Percentiles rank a stretch among this genome's conserved stretches.
phyloP scores from a whole-genome alignment of 2,113 vertebrate species.

The Coracopsis vasa region DNA sequence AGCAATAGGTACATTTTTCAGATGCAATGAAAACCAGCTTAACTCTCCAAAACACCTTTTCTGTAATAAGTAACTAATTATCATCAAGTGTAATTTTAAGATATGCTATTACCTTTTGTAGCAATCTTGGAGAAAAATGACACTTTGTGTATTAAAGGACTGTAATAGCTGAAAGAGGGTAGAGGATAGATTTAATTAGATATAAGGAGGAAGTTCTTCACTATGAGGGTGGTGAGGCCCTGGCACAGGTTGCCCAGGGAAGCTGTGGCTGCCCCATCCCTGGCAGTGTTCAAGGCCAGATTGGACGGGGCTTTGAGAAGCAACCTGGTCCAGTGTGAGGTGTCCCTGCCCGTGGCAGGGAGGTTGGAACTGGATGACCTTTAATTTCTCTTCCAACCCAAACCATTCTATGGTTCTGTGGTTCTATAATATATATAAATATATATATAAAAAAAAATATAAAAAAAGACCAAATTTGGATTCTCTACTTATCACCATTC shows the following conservation, averaged over 20 bases:
- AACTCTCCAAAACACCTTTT: not conserved
- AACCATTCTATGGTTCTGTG: not conserved
- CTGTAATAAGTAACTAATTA: not conserved
- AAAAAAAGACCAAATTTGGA: not conserved
- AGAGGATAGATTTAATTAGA: not conserved
- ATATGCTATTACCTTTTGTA: not conserved
- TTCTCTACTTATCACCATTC: not conserved
- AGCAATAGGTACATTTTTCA: not conserved
- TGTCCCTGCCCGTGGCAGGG: not conserved
- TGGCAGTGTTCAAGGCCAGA: not conserved
- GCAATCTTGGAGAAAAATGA: rapidly evolving
- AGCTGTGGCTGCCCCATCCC: not conserved
- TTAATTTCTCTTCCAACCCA: not conserved
- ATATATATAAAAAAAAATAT: not conserved
- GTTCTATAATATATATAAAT: not conserved
- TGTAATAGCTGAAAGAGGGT: not conserved
- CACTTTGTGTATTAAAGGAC: not conserved
- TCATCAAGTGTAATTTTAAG: not conserved
- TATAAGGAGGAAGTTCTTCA: not conserved
- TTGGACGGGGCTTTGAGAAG: not conserved
- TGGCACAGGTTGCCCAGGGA: not conserved
- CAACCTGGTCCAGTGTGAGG: not conserved
- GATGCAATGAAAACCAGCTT: not conserved
- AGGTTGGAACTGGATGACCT: not conserved
- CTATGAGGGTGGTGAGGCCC: not conserved